Percentiles rank a stretch among this genome's conserved stretches.
Evolutionary conservation across 2,797 vertebrate species (phyloP).

Genomic region (Pipistrellus nathusii): DNA sequence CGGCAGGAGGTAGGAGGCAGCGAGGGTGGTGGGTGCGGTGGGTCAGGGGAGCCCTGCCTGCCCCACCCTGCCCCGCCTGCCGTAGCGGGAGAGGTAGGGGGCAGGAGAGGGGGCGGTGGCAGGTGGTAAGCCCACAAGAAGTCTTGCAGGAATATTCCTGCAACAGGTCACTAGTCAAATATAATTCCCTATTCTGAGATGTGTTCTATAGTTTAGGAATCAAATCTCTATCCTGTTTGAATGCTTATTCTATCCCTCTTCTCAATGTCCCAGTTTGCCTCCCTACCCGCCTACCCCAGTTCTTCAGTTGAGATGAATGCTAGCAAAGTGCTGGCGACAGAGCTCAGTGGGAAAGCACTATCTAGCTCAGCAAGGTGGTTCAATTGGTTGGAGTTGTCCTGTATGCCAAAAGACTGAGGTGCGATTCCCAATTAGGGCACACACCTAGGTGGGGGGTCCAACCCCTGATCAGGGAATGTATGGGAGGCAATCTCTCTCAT

Average conservation of each 20-base stretch:
- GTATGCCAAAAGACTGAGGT: neutral
- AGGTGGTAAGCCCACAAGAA: too few species aligned
- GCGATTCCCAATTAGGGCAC: too few species aligned
- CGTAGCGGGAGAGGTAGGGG: too few species aligned
- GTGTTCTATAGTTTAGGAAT: neutral
- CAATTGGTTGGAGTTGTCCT: neutral
- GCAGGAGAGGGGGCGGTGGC: too few species aligned
- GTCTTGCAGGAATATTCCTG: too few species aligned
- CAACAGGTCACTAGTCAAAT: neutral
- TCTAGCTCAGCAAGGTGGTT: neutral
- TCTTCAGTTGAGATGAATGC: neutral
- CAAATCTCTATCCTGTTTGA: neutral
- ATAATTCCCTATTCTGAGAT: neutral
- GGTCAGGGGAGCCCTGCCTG: too few species aligned
- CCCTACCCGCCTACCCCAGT: accelerated
- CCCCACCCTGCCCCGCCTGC: too few species aligned
- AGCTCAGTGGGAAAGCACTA: neutral
- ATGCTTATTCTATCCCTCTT: neutral
- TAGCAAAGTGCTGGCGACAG: neutral
- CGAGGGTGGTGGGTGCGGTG: too few species aligned
- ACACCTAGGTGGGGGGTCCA: neutral
- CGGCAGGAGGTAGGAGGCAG: too few species aligned
- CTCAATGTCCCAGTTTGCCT: neutral
- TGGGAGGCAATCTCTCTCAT: neutral
- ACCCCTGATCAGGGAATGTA: neutral